phyloP scores from a whole-genome alignment of 2,113 vertebrate genomes.

The Benitochromis conjunctus region DNA sequence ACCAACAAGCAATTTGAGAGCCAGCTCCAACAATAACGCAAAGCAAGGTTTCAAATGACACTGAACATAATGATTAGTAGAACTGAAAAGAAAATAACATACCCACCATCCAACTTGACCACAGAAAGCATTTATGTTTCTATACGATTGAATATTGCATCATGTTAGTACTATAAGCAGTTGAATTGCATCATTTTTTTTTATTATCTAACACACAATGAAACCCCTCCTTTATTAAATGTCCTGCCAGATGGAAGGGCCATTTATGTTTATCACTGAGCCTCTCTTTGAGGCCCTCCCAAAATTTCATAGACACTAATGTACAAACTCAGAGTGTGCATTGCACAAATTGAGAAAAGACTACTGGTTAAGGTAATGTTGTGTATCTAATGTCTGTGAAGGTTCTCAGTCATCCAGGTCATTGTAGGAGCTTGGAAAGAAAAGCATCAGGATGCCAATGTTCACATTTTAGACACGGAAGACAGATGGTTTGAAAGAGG shows the following conservation, averaged over 20 bases:
- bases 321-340: background rate
- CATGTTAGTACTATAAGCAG: rapidly evolving
- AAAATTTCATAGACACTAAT: background rate
- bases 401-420: too few relatives aligned
- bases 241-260: background rate
- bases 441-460: too few relatives aligned
- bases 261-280: background rate
- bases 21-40: background rate
- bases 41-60: background rate
- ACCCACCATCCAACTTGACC: background rate
- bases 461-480: too few relatives aligned
- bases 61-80: background rate
- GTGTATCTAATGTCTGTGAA: background rate
- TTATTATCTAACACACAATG: rapidly evolving
- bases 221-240: background rate
- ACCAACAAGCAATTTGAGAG: background rate
- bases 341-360: background rate
- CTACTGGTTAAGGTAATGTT: background rate
- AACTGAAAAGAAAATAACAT: background rate
- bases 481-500: too few relatives aligned
- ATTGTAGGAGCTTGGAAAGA: too few relatives aligned
- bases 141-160: background rate
- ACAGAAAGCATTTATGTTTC: background rate
- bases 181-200: background rate
- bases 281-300: background rate